Percentiles rank a stretch among this genome's conserved stretches.
These are phyloP conservation scores for Baronia brevicornis DNA, from an alignment of 2,888 invertebrate species.

Conservation along the genomic window DNA sequence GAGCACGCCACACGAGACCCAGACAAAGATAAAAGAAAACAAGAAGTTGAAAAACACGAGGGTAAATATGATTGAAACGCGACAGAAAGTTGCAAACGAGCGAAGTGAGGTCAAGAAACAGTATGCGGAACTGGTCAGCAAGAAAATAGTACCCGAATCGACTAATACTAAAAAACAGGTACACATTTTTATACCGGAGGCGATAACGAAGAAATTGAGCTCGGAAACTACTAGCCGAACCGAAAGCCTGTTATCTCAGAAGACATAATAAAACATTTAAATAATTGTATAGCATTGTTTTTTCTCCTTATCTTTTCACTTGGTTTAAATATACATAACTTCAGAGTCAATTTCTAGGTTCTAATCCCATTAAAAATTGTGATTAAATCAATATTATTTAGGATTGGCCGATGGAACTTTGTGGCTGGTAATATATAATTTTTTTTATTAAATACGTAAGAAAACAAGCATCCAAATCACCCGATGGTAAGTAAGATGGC, in stretches of 20 bases:
- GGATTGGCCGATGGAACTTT: too few relatives aligned
- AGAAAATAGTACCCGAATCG: constrained; percentile 58
- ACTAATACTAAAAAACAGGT: constrained; percentile 77
- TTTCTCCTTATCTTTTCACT: too few relatives aligned
- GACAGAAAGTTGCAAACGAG: constrained; percentile 54
- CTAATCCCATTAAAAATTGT: too few relatives aligned
- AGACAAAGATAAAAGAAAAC: constrained; percentile 38
- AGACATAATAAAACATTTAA: constrained; percentile 12
- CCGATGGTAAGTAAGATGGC: too few relatives aligned
- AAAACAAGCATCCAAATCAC: too few relatives aligned
- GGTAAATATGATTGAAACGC: constrained; percentile 47
- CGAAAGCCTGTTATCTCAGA: constrained; percentile 52
- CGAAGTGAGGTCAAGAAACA: constrained; percentile 56
- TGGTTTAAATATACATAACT: too few relatives aligned
- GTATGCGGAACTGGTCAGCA: constrained; percentile 58
- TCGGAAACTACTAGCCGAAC: constrained; percentile 39
- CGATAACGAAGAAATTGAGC: constrained; percentile 71
- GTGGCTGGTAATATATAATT: too few relatives aligned
- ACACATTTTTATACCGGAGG: constrained; percentile 83
- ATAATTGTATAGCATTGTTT: too few relatives aligned
- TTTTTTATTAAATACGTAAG: too few relatives aligned
- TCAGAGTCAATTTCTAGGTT: too few relatives aligned
- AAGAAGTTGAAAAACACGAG: constrained; percentile 49
- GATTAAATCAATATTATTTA: too few relatives aligned
- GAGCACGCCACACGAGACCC: constrained; percentile 49